Conservation (phyloP, 2,113 vertebrate genomes). For the Otis tarda region DNA sequence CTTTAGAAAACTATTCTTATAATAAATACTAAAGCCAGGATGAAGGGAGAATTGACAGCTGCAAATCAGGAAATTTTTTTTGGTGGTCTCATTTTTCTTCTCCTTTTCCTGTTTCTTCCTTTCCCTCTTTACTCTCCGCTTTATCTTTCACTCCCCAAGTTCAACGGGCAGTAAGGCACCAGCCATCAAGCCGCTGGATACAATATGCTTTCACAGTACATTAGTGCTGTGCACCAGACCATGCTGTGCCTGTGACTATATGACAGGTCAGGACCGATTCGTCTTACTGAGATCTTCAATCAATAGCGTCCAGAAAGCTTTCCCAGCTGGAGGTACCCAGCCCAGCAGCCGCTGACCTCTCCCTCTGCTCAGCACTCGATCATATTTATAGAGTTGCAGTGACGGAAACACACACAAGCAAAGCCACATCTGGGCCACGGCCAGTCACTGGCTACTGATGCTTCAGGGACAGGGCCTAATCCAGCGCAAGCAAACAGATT, state of each 20-base stretch:
- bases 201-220: constrained; percentile 33
- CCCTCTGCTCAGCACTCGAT: not conserved
- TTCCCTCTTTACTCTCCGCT: not conserved
- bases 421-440: not conserved
- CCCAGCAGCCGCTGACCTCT: not conserved
- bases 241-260: not conserved
- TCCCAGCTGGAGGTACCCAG: constrained; percentile 4
- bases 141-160: not conserved
- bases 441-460: not conserved
- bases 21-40: not conserved
- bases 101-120: not conserved
- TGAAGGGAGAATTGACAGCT: not conserved
- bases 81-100: not conserved
- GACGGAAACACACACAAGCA: not conserved
- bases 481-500: not conserved
- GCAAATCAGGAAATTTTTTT: not conserved
- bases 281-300: constrained; percentile 17
- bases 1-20: not conserved
- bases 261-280: not conserved
- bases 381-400: not conserved
- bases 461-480: not conserved
- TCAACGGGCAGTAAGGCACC: not conserved
- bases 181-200: not conserved
- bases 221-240: constrained; percentile 16
- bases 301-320: constrained; percentile 12